phyloP scores from a whole-genome alignment of 2,888 invertebrate genomes.

The Linnaemya vulpina region DNA sequence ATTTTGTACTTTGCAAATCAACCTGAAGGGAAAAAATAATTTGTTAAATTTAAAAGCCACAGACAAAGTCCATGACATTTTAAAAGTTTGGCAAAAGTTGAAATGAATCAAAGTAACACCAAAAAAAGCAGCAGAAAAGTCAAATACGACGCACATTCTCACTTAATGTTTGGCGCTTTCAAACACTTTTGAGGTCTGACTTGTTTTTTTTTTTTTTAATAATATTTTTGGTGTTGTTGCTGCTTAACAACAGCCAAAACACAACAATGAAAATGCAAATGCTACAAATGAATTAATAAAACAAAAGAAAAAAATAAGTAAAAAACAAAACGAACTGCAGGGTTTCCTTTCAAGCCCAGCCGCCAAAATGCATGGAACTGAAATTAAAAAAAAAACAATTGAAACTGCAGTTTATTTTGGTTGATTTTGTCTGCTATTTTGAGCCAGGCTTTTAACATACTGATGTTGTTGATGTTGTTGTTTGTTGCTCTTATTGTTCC shows the following conservation, averaged over 20 bases:
- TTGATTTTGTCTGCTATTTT: constrained; percentile 35
- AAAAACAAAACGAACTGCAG: constrained; percentile 60
- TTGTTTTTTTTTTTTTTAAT: constrained; percentile 16
- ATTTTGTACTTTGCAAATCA: neutral
- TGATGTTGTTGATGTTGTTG: neutral
- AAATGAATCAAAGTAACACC: constrained; percentile 69
- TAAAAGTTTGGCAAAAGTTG: constrained; percentile 58
- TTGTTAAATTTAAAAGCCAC: constrained; percentile 37
- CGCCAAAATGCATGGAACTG: constrained; percentile 32
- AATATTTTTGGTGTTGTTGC: constrained; percentile 1
- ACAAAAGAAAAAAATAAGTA: too few relatives aligned
- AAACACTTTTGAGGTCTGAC: constrained; percentile 8
- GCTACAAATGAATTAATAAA: constrained; percentile 72
- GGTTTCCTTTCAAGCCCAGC: constrained; percentile 67
- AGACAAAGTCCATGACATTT: constrained; percentile 44
- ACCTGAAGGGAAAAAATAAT: constrained; percentile 61
- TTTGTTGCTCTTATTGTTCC: constrained; percentile 36
- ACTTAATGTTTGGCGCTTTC: neutral
- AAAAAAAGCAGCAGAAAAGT: constrained; percentile 6
- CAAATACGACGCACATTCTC: constrained; percentile 45
- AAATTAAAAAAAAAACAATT: constrained; percentile 41
- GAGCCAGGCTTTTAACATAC: constrained; percentile 60
- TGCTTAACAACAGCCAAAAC: constrained; percentile 36
- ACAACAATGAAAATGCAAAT: constrained; percentile 70
- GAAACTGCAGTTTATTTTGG: constrained; percentile 30